phyloP scores from a whole-genome alignment of 2,888 invertebrate species.

The Troides oblongomaculatus region DNA sequence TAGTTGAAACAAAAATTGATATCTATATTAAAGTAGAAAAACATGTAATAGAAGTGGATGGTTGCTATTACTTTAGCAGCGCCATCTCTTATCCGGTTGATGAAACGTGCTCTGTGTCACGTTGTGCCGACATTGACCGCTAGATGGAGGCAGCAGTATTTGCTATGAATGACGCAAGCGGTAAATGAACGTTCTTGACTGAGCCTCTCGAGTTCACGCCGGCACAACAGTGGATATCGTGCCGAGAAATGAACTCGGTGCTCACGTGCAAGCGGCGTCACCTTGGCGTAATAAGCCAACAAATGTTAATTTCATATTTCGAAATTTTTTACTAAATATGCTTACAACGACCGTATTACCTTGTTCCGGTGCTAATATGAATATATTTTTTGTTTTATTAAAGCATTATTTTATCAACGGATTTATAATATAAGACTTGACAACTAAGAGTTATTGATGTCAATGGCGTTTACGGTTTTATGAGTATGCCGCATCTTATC shows the following conservation, averaged over 20 bases:
- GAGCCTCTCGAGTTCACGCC: slow-evolving; percentile 66
- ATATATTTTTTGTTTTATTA: no score
- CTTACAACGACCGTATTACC: no score
- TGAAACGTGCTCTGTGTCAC: slow-evolving; percentile 50
- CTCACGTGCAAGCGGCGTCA: slow-evolving; percentile 36
- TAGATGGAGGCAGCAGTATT: slow-evolving; percentile 72
- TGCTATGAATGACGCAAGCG: slow-evolving; percentile 61
- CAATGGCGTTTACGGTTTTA: background rate
- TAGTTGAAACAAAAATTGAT: no score
- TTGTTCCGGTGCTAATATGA: no score
- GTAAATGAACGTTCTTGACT: slow-evolving; percentile 80
- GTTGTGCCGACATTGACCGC: slow-evolving; percentile 78
- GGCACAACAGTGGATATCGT: slow-evolving; percentile 50
- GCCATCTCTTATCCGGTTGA: slow-evolving; percentile 57
- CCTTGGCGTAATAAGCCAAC: slow-evolving; percentile 29
- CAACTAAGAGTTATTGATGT: no score
- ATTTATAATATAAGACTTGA: no score
- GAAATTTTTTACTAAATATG: background rate
- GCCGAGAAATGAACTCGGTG: slow-evolving; percentile 44
- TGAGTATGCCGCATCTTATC: background rate
- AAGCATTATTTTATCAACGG: no score
- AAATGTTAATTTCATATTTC: slow-evolving; percentile 19
- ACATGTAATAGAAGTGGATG: background rate
- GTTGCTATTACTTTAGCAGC: slow-evolving; percentile 37
- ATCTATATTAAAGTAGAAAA: no score